These are phyloP conservation scores for Andrena marginata DNA, from an alignment of 2,888 invertebrate species.

Conservation along the genomic window DNA sequence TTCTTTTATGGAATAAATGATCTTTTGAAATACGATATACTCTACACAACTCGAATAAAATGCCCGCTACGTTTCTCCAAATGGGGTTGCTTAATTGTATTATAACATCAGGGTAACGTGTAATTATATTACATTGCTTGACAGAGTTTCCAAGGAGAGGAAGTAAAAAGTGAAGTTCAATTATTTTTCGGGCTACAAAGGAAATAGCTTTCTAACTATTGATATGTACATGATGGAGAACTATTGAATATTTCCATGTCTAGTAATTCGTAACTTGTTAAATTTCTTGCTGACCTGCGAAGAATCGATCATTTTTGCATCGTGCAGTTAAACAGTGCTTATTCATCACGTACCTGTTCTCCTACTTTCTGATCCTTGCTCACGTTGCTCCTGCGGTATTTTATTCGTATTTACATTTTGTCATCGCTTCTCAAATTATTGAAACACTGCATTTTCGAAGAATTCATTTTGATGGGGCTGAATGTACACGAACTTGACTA, in stretches of 20 bases:
- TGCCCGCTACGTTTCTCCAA: too few relatives aligned
- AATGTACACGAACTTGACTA: background rate
- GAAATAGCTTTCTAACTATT: background rate
- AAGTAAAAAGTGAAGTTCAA: background rate
- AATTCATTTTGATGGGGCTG: background rate
- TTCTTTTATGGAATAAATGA: conserved; percentile 40
- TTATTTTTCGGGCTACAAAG: background rate
- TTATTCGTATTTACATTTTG: background rate
- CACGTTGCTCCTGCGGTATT: background rate
- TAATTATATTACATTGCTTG: conserved; percentile 1
- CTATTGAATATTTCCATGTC: background rate
- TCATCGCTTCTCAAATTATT: background rate
- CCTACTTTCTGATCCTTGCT: background rate
- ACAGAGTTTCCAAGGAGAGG: background rate
- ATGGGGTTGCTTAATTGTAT: too few relatives aligned
- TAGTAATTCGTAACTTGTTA: too few relatives aligned
- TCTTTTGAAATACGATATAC: conserved; percentile 1
- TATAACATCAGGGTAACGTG: background rate
- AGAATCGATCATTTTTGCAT: background rate
- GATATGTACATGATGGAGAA: background rate
- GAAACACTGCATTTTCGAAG: background rate
- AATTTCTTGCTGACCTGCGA: background rate
- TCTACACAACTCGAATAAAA: background rate
- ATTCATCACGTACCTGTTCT: background rate
- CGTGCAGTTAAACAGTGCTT: background rate